Conservation (phyloP, 1,140 invertebrate genomes). For the Aricia agestis region DNA sequence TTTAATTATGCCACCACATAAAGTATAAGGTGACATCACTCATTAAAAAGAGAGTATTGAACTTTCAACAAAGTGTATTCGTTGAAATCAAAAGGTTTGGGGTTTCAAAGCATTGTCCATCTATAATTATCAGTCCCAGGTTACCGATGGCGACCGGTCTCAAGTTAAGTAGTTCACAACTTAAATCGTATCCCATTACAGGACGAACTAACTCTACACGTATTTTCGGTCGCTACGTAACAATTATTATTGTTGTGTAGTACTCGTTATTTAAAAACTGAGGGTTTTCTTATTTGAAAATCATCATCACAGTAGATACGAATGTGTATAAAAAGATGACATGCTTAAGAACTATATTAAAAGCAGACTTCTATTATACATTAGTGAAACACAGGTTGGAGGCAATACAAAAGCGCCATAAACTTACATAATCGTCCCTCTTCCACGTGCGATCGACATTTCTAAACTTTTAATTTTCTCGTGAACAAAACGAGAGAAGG, state of each 20-base stretch:
- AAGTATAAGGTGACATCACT: background rate
- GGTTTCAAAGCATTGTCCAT: slow-evolving; percentile 54
- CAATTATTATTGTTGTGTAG: background rate
- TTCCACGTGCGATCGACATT: slow-evolving; percentile 32
- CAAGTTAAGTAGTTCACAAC: slow-evolving; percentile 44
- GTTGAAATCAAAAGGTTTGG: slow-evolving; percentile 33
- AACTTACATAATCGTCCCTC: slow-evolving; percentile 9
- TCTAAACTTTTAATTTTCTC: slow-evolving; percentile 68
- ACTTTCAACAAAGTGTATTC: background rate
- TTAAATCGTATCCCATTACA: slow-evolving; percentile 41
- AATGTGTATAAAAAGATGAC: no score
- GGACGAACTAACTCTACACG: background rate
- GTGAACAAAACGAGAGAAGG: slow-evolving; percentile 63
- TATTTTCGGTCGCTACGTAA: background rate
- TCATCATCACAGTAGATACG: no score
- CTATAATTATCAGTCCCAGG: slow-evolving; percentile 55
- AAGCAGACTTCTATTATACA: no score
- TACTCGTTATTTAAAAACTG: no score
- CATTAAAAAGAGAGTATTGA: slow-evolving; percentile 1
- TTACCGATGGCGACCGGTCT: slow-evolving; percentile 50
- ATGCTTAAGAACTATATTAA: no score
- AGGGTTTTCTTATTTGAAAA: no score
- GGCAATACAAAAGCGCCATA: background rate
- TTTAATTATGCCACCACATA: background rate
- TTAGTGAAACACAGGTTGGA: slow-evolving; percentile 14